Percentiles rank a stretch among this genome's conserved stretches.
phyloP scores from a whole-genome alignment of 2,888 invertebrate species.

The Caenorhabditis sp. region DNA sequence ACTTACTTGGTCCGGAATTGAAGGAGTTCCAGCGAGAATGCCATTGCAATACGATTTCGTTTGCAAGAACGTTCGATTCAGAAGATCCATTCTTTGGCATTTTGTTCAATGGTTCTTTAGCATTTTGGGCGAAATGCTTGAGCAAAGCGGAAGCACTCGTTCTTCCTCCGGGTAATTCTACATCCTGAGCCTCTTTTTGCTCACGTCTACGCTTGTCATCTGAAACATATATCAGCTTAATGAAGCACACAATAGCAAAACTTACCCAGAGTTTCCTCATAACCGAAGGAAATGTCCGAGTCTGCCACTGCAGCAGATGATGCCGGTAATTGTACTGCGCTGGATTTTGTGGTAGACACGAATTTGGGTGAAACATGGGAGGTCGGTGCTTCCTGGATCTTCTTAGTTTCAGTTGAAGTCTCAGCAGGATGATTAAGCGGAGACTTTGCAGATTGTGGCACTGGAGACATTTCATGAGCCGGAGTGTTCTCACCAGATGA shows the following conservation, averaged over 20 bases:
- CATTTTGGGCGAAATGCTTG: no score
- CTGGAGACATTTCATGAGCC: slow-evolving; percentile 46
- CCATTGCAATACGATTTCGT: background rate
- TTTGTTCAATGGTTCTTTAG: background rate
- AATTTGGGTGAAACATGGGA: background rate
- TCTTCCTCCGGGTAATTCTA: no score
- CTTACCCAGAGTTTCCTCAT: slow-evolving; percentile 48
- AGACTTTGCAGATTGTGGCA: slow-evolving; percentile 15
- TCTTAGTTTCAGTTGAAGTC: background rate
- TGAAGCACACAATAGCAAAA: background rate
- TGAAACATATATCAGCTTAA: background rate
- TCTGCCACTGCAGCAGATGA: slow-evolving; percentile 1
- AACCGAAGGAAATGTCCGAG: slow-evolving; percentile 46
- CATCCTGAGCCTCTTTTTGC: slow-evolving; percentile 1
- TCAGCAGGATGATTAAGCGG: background rate
- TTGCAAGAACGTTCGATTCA: background rate
- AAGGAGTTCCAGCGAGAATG: background rate
- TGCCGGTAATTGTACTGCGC: slow-evolving; percentile 52
- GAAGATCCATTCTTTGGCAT: slow-evolving; percentile 14
- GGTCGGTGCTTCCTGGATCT: background rate
- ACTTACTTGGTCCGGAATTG: slow-evolving; percentile 32
- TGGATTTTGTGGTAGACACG: slow-evolving; percentile 5
- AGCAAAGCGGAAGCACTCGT: background rate
- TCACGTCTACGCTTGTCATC: slow-evolving; percentile 35
- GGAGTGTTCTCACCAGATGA: slow-evolving; percentile 60